Percentiles rank a stretch among this genome's conserved stretches.
phyloP scores from a whole-genome alignment of 2,888 invertebrate species.

The Labia minor region DNA sequence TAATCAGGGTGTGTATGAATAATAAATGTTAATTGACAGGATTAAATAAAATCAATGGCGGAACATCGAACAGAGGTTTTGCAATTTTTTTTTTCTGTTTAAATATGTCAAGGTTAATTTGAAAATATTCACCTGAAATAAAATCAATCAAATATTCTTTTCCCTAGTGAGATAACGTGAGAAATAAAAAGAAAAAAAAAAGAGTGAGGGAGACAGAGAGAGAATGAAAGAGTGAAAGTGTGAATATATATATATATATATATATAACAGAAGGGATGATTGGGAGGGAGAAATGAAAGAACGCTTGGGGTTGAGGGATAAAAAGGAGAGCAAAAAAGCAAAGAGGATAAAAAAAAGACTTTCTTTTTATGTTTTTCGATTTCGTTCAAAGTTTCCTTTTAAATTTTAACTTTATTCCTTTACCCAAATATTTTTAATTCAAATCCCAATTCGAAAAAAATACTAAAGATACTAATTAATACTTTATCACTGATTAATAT shows the following conservation, averaged over 20 bases:
- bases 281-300: background rate
- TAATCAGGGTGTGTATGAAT: too few relatives aligned
- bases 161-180: background rate
- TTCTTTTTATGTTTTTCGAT: background rate
- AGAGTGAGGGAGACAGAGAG: constrained; percentile 13
- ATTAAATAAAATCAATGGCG: too few relatives aligned
- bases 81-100: background rate
- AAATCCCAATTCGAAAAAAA: too few relatives aligned
- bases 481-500: too few relatives aligned
- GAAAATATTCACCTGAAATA: background rate
- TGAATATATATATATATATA: background rate
- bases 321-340: background rate
- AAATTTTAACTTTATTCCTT: too few relatives aligned
- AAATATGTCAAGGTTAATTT: constrained; percentile 7
- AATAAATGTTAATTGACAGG: too few relatives aligned
- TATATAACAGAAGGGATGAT: too few relatives aligned
- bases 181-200: background rate
- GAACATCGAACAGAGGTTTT: too few relatives aligned
- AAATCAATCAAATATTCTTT: background rate
- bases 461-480: too few relatives aligned
- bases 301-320: background rate
- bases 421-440: too few relatives aligned
- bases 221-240: background rate
- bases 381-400: background rate
- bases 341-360: constrained; percentile 13